Percentiles rank a stretch among this genome's conserved stretches.
These are phyloP conservation scores for Hypocryptadius cinnamomeus DNA, from an alignment of 2,113 vertebrate genomes.

Conservation along the genomic window DNA sequence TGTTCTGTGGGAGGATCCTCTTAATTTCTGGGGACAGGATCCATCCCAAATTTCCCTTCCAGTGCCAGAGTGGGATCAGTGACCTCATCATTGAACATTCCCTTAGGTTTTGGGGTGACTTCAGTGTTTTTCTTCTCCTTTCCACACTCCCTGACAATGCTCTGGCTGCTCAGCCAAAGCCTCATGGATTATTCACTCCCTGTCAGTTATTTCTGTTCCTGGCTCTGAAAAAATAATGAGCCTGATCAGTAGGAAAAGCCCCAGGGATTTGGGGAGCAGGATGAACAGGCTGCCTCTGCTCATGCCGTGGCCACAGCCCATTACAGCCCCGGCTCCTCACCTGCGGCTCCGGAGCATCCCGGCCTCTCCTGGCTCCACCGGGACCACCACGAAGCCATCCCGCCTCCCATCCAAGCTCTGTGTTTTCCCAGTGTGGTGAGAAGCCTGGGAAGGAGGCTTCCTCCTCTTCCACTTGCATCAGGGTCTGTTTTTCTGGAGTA, in stretches of 20 bases:
- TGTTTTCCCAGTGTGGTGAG: background rate
- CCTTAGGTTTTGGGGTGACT: background rate
- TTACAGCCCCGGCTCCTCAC: background rate
- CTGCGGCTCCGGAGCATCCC: background rate
- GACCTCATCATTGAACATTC: accelerated
- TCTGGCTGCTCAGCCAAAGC: background rate
- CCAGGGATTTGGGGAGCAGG: background rate
- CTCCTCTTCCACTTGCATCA: accelerated
- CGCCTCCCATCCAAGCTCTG: background rate
- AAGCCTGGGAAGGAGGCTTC: background rate
- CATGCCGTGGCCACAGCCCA: background rate
- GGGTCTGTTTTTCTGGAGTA: background rate
- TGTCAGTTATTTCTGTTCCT: conserved; percentile 23
- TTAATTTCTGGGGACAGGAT: background rate
- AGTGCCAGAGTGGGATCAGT: background rate
- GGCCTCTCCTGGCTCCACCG: background rate
- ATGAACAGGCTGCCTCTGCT: background rate
- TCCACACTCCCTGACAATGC: accelerated
- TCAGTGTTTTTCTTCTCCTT: background rate
- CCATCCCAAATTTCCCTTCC: background rate
- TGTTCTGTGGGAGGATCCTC: too few species aligned
- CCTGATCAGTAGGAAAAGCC: background rate
- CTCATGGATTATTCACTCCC: conserved; percentile 58
- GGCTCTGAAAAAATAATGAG: conserved; percentile 49
- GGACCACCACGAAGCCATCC: background rate